These are phyloP conservation scores for Fopius arisanus DNA, from an alignment of 1,140 invertebrate genomes.

Conservation along the genomic window DNA sequence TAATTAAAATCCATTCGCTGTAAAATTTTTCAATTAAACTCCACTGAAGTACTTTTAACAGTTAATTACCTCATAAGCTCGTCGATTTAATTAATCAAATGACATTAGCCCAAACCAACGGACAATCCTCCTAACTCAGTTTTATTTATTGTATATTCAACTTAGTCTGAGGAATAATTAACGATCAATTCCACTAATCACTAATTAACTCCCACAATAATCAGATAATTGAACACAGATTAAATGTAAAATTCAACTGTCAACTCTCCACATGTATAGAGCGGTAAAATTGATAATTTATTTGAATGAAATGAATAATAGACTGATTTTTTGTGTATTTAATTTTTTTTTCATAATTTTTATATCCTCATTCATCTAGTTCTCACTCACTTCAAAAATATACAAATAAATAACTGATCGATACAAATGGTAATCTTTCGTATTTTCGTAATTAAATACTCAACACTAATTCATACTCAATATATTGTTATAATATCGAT, in stretches of 20 bases:
- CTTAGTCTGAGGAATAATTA: too few relatives aligned
- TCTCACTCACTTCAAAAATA: not conserved
- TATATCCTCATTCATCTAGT: not conserved
- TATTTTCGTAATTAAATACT: constrained; percentile 2
- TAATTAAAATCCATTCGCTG: too few relatives aligned
- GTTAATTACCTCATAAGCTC: constrained; percentile 14
- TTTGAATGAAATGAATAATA: constrained; percentile 13
- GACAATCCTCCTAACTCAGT: too few relatives aligned
- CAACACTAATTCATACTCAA: not conserved
- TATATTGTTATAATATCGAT: not conserved
- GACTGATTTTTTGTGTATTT: constrained; percentile 2
- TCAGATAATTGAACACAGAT: not conserved
- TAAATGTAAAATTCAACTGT: constrained; percentile 2
- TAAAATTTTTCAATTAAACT: too few relatives aligned
- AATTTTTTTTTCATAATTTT: not conserved
- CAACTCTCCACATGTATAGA: constrained; percentile 4
- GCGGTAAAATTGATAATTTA: constrained; percentile 5
- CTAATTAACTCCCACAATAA: not conserved
- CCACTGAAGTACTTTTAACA: not conserved
- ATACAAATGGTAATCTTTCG: constrained; percentile 1
- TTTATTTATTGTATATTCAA: not conserved
- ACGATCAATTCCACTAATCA: too few relatives aligned
- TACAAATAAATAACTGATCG: not conserved
- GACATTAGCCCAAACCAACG: constrained; percentile 2
- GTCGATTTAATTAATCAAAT: not conserved